Evolutionary conservation across 2,888 invertebrate genomes (phyloP).

Genomic region (Chalcosyrphus nemorum): DNA sequence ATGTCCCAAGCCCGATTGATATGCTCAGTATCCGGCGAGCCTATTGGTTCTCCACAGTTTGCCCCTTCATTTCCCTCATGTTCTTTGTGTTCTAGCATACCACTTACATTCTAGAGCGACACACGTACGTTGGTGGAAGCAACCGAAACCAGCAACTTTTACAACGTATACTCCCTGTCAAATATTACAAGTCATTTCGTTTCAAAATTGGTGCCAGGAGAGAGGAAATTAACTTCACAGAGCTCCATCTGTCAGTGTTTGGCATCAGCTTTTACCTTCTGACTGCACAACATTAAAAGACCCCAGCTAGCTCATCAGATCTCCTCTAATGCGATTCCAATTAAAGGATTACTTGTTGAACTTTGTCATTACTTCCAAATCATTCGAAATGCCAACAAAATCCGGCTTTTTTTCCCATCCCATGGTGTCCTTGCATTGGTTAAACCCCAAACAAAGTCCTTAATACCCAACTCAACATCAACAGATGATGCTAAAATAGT

Average conservation of each 20-base stretch:
- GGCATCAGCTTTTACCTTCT: background rate
- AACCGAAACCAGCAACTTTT: no score
- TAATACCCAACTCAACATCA: conserved; percentile 21
- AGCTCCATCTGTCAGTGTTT: background rate
- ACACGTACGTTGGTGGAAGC: no score
- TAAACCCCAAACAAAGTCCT: conserved; percentile 22
- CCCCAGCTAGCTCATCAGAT: background rate
- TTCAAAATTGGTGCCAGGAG: no score
- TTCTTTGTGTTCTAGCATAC: no score
- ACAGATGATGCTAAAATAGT: conserved; percentile 15
- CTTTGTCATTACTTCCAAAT: conserved; percentile 13
- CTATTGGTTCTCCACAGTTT: no score
- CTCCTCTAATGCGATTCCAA: background rate
- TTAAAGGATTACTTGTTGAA: conserved; percentile 32
- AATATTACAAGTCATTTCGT: no score
- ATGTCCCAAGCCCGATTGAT: no score
- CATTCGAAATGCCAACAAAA: conserved; percentile 25
- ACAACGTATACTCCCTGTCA: no score
- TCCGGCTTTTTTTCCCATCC: background rate
- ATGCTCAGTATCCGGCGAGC: no score
- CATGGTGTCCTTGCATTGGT: conserved; percentile 8
- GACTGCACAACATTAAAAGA: background rate
- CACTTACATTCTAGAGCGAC: no score
- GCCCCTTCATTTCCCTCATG: no score
- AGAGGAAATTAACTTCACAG: background rate